Base-by-base conservation (phyloP, 2,888 invertebrate genomes). In the Troides helena region DNA sequence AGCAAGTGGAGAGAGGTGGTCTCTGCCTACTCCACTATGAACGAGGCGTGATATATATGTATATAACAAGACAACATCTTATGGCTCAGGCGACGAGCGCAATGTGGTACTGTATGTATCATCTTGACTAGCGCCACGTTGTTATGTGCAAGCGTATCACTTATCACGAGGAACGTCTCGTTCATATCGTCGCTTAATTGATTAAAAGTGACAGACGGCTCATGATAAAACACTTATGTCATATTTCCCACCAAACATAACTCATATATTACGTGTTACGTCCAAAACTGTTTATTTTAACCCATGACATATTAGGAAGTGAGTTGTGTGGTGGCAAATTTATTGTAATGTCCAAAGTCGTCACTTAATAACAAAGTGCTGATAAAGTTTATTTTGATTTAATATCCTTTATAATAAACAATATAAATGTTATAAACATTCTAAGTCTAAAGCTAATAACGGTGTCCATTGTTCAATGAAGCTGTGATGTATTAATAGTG, bases 291-390 rank as follows among this genome's bases (percentile, higher is more conserved):
- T 14, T 67, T 62, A 25, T 58, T 67, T 67, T 46, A 50, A 60
- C 50, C 18, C 17, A 62, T 68, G 62, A 68, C 62, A 62, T 62
- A 58, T 46, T 46, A 68, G 58, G 58, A 46, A 63, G 50, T 68
- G 46, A 36, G 30, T 67, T 7, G 12, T 14, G 65, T 30, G 30
- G 30, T 25, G 25, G 59, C 50, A 43, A 46, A 62, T 62, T 62
- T 58, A 30, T 53, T 64, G 56, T 56, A 30, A 36, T 64, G 56
- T 64, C n/a, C 18, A 25, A 56, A 64, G 18, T 56, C 5, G 53
- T 56, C 36, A n/a, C n/a, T 30, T n/a, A 50, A 50, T 63, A 53
- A 30, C 53, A 30, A 56, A 56, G 56, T 64, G 56, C 64, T 64
- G 64, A 36, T 56, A 62, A 62, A 36, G 36, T 64, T 21, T 0